Conservation (phyloP, 2,888 invertebrate species). For the Drosophila cyrtoloma region DNA sequence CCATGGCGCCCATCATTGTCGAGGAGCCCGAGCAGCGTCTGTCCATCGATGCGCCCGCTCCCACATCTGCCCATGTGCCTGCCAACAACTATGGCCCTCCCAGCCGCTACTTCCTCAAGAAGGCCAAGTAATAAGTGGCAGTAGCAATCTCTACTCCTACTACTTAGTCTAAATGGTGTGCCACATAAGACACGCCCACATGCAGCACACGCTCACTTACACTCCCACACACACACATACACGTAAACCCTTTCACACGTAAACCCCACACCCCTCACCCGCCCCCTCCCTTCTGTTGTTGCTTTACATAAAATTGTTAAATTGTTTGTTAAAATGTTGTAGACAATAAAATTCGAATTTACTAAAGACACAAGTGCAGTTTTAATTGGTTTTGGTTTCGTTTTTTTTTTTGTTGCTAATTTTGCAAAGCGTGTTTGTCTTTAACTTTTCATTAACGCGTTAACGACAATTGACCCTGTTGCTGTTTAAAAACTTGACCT, state of each 20-base stretch:
- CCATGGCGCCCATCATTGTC: conserved; percentile 77
- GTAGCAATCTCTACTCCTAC: conserved; percentile 37
- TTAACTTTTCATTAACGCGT: conserved; percentile 38
- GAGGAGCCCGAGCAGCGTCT: conserved; percentile 69
- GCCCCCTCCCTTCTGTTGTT: conserved; percentile 33
- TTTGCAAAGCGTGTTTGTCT: conserved; percentile 30
- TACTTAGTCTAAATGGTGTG: conserved; percentile 63
- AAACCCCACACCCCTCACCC: not conserved
- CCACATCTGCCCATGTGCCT: conserved; percentile 60
- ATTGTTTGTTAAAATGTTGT: conserved; percentile 68
- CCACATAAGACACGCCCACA: conserved; percentile 37
- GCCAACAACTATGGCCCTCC: conserved; percentile 88
- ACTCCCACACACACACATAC: conserved; percentile 25
- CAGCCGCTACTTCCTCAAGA: conserved; percentile 86
- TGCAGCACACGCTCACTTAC: conserved; percentile 26
- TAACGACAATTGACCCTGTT: conserved; percentile 58
- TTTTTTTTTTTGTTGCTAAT: not conserved
- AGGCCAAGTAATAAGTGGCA: conserved; percentile 47
- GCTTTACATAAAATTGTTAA: conserved; percentile 65
- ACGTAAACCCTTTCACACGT: not conserved
- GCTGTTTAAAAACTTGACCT: conserved; percentile 52
- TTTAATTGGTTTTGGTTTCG: not conserved
- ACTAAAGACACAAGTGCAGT: conserved; percentile 33
- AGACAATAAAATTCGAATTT: conserved; percentile 73
- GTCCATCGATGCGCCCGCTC: conserved; percentile 41